Evolutionary conservation across 2,113 vertebrate species (phyloP).

Genomic region (Mus pahari): DNA sequence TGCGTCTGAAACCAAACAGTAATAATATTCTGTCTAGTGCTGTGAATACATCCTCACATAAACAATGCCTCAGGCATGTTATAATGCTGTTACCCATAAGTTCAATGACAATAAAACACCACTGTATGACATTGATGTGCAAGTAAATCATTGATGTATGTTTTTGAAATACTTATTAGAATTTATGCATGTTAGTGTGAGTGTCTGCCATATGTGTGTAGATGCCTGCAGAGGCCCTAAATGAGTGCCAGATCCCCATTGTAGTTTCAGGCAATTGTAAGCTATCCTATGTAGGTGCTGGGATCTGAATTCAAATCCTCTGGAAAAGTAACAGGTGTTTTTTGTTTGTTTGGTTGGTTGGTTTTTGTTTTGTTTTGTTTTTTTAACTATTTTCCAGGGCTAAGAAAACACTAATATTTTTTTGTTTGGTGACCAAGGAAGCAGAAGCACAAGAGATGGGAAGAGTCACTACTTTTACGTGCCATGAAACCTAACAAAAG

Average conservation of each 20-base stretch:
- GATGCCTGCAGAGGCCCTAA: not conserved
- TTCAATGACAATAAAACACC: not conserved
- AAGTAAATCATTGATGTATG: not conserved
- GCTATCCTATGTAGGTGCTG: not conserved
- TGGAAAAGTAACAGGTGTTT: not conserved
- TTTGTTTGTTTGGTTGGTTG: too few species aligned
- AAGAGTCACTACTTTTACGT: not conserved
- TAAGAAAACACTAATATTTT: not conserved
- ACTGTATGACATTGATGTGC: not conserved
- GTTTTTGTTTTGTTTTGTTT: too few species aligned
- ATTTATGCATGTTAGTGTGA: not conserved
- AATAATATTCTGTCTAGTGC: not conserved
- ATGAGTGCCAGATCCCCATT: not conserved
- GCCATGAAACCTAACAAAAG: not conserved
- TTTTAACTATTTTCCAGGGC: not conserved
- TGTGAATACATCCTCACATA: not conserved
- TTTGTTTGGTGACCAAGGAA: not conserved
- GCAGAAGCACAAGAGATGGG: not conserved
- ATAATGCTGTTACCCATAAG: not conserved
- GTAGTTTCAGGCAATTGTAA: not conserved
- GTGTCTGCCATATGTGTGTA: not conserved
- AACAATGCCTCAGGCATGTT: not conserved
- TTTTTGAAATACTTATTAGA: not conserved
- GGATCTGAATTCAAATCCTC: not conserved
- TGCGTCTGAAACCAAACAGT: too few species aligned